Percentiles rank a stretch among this genome's conserved stretches.
phyloP scores from a whole-genome alignment of 2,797 vertebrate genomes.

The Acipenser transmontanus region DNA sequence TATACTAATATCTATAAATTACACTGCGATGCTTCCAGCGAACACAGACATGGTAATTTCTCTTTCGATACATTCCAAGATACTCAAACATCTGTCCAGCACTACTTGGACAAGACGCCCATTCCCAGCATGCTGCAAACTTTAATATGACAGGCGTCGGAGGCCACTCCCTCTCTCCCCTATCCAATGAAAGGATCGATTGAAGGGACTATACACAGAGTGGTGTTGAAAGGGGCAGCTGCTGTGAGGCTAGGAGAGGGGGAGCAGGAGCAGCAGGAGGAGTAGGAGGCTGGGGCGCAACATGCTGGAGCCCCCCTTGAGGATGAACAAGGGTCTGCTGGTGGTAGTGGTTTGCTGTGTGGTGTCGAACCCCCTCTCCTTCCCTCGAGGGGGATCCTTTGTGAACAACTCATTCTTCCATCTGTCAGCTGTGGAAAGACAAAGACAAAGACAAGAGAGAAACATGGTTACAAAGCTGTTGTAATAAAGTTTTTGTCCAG shows the following conservation, averaged over 20 bases:
- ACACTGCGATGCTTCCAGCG: no score
- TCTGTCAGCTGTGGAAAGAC: constrained; percentile 8
- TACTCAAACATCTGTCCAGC: no score
- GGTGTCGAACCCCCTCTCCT: constrained; percentile 20
- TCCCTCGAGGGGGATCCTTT: constrained; percentile 39
- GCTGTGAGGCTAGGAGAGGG: constrained; percentile 29
- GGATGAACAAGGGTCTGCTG: constrained; percentile 38
- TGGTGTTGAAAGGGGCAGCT: constrained; percentile 26
- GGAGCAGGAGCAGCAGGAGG: constrained; percentile 15
- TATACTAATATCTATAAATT: no score
- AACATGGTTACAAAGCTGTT: not conserved
- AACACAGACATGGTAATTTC: no score
- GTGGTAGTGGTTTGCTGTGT: constrained; percentile 25
- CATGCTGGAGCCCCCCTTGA: constrained; percentile 23
- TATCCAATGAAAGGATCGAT: constrained; percentile 5
- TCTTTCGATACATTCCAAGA: no score
- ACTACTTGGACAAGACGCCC: no score
- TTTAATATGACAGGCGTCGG: no score
- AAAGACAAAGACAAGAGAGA: constrained; percentile 1
- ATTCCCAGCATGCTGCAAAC: no score
- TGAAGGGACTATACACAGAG: not conserved
- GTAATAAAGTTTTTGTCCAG: not conserved
- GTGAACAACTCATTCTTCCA: constrained; percentile 17
- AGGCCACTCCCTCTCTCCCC: constrained; percentile 4
- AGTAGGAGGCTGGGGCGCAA: constrained; percentile 12